Evolutionary conservation across 2,113 vertebrate genomes (phyloP).

Genomic region (Sturnus vulgaris): DNA sequence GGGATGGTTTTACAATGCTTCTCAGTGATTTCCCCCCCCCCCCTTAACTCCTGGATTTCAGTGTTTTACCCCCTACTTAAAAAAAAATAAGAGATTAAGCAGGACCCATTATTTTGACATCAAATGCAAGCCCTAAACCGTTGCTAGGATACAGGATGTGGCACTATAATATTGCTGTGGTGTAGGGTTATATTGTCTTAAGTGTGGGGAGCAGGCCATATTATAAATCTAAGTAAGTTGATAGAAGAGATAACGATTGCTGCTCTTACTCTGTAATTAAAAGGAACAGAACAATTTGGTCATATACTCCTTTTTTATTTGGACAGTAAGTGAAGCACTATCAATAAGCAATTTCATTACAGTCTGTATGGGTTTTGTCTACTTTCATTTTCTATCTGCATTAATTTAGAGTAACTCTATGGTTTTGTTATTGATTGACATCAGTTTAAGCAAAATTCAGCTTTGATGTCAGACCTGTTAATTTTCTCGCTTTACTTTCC

Average conservation of each 20-base stretch:
- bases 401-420: not conserved
- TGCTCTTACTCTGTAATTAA: conserved; percentile 48
- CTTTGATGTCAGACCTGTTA: not conserved
- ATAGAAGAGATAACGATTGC: conserved; percentile 24
- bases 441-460: not conserved
- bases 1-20: not conserved
- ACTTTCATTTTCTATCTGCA: conserved; percentile 2
- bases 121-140: conserved; percentile 45
- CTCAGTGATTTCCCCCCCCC: not conserved
- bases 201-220: not conserved
- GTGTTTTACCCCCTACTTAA: conserved; percentile 9
- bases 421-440: conserved; percentile 4
- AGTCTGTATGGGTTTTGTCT: conserved; percentile 9
- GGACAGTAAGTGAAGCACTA: conserved; percentile 20
- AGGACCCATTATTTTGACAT: conserved; percentile 56
- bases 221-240: conserved; percentile 30
- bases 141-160: conserved; percentile 64
- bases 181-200: conserved; percentile 52
- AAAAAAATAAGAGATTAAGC: not conserved
- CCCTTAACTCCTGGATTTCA: not conserved
- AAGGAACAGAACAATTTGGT: conserved; percentile 8
- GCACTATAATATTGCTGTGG: not conserved
- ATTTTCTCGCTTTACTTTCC: not conserved
- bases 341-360: conserved; percentile 52
- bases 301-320: not conserved